A percentile compares a stretch with the other conserved stretches of the same genome.
Conservation (phyloP, 2,888 invertebrate species). For the Lumbricus terrestris region DNA sequence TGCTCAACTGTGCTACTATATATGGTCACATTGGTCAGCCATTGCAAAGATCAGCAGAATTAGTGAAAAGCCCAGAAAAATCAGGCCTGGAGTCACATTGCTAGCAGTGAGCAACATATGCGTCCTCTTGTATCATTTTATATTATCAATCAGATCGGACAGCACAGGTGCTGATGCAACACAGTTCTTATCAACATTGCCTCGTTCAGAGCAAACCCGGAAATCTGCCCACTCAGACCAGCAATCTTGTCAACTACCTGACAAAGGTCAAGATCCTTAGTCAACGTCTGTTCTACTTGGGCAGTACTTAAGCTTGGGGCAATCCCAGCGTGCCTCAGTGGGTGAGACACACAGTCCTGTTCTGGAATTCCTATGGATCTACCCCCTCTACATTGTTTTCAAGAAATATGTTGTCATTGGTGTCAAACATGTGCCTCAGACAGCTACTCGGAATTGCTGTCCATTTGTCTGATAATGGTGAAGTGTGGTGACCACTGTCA, state of each 20-base stretch:
- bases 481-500: not conserved
- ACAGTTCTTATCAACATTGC: not conserved
- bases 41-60: not conserved
- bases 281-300: not conserved
- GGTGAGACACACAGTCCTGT: not conserved
- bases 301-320: too few relatives aligned
- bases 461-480: not conserved
- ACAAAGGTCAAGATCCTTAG: not conserved
- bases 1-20: not conserved
- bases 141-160: not conserved
- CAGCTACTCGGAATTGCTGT: not conserved
- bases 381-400: too few relatives aligned
- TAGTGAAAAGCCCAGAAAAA: not conserved
- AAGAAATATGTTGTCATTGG: not conserved
- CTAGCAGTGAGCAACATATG: not conserved
- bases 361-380: not conserved
- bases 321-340: not conserved
- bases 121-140: not conserved
- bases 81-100: not conserved
- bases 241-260: not conserved
- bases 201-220: not conserved
- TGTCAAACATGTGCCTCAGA: not conserved
- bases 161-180: not conserved
- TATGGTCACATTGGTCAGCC: too few relatives aligned
- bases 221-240: not conserved